Percentiles rank a stretch among this genome's conserved stretches.
These are phyloP conservation scores for Zophobas atratus DNA, from an alignment of 1,140 invertebrate species.

Conservation along the genomic window DNA sequence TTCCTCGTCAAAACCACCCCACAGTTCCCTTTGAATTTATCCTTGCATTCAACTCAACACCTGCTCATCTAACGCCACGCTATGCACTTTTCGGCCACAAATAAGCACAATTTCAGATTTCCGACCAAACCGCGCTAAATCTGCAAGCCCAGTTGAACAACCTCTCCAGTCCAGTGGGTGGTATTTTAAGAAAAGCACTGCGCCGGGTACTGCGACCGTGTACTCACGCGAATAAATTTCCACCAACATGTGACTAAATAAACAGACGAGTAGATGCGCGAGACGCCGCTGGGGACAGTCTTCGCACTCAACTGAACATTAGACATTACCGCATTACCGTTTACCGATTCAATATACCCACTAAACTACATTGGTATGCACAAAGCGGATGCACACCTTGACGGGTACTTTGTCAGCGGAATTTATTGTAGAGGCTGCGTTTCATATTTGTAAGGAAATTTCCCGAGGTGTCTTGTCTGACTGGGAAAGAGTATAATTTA, in stretches of 20 bases:
- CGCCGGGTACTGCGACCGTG: not conserved
- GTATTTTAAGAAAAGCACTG: slow-evolving; percentile 2
- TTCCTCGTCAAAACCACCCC: too few relatives aligned
- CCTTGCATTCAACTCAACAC: too few relatives aligned
- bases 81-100: too few relatives aligned
- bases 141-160: slow-evolving; percentile 12
- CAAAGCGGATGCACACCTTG: not conserved
- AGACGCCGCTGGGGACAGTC: not conserved
- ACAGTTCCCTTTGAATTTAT: too few relatives aligned
- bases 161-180: not conserved
- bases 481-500: too few relatives aligned
- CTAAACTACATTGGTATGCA: not conserved
- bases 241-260: not conserved
- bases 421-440: not conserved
- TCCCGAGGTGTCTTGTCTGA: too few relatives aligned
- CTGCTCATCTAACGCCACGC: too few relatives aligned
- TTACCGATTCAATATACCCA: not conserved
- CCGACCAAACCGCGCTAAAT: not conserved
- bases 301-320: not conserved
- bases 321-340: not conserved
- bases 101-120: too few relatives aligned
- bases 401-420: not conserved
- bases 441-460: not conserved
- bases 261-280: not conserved
- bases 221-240: slow-evolving; percentile 4